phyloP scores from a whole-genome alignment of 2,797 vertebrate species.

The Enteromius argenteus region DNA sequence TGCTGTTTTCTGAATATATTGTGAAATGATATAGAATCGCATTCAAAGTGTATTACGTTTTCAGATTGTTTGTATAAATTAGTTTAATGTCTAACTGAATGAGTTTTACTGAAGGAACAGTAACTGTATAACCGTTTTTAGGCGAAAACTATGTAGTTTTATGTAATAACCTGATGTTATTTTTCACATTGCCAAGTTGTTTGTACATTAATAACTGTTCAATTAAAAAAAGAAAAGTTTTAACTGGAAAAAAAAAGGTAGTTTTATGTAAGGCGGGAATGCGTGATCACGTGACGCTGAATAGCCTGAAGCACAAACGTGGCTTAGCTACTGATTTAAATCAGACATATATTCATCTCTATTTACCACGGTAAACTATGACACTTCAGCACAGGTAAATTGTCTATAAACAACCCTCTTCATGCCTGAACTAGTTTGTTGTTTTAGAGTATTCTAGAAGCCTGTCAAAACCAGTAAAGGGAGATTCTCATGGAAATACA shows the following conservation, averaged over 20 bases:
- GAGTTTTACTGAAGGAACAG: background rate
- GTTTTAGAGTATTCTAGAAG: background rate
- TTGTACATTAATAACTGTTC: too few relatives aligned
- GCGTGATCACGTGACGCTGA: background rate
- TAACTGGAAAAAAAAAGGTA: too few relatives aligned
- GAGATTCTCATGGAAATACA: background rate
- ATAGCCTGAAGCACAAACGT: background rate
- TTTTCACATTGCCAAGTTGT: too few relatives aligned
- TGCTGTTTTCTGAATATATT: too few relatives aligned
- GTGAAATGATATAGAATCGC: background rate
- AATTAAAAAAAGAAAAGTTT: too few relatives aligned
- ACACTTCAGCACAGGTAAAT: background rate
- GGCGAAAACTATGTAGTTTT: background rate
- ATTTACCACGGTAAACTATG: background rate
- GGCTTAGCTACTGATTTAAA: background rate
- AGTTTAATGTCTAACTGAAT: background rate
- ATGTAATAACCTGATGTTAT: too few relatives aligned
- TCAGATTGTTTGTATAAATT: background rate
- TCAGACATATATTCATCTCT: background rate
- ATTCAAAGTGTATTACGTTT: background rate
- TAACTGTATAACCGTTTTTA: background rate
- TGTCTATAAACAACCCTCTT: background rate
- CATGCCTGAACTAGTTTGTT: background rate
- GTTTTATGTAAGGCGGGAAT: background rate
- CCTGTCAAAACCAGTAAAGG: background rate